Evolutionary conservation across 2,888 invertebrate genomes (phyloP), one percentile per base, ranked within the genome.

Genomic region (Proisotoma minuta): DNA sequence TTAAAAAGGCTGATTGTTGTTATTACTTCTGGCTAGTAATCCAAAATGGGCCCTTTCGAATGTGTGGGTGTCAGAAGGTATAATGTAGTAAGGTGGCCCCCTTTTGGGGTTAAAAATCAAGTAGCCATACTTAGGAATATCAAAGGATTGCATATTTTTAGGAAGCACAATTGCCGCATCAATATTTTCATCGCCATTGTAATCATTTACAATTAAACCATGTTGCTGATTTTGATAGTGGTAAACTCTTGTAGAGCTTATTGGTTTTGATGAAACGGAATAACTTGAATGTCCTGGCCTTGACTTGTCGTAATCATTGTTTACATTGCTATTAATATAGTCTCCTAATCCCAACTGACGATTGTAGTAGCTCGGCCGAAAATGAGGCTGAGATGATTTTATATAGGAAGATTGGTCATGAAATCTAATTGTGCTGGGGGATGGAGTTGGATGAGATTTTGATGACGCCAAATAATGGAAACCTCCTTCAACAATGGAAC

Each of bases 101-200:
- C 62, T 27, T 3, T 27, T 20, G 1, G 68, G 65, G 39, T 68
- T 68, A 28, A 62, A 68, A 12, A 68, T 54, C 27, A 68, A 34
- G 34, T 60, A 63, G 1, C 68, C 68, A 51, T 47, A 68, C 23
- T 57, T 47, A 10, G 68, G 68, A 54, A 68, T 54, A 12, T 57
- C 18, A 39, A 27, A 50, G 18, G 18, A n/a, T 59, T 61, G 27
- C 20, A 51, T 29, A 1, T 51, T 23, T 39, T 47, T 57, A 24
- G 57, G 57, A 23, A 57, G 3, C 2, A 57, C 48, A 20, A 53
- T 53, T 20, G 18, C 54, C 18, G 54, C 18, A 20, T 34, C 28
- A 18, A 47, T 47, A 18, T 10, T 18, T 8, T 15, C 34, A 34
- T 34, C 34, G 10, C 10, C 10, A 34, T 34, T 15, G 20, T 47